Evolutionary conservation across 2,113 vertebrate genomes (phyloP), one percentile per base, ranked within the genome.

Genomic region (Probosciger aterrimus): DNA sequence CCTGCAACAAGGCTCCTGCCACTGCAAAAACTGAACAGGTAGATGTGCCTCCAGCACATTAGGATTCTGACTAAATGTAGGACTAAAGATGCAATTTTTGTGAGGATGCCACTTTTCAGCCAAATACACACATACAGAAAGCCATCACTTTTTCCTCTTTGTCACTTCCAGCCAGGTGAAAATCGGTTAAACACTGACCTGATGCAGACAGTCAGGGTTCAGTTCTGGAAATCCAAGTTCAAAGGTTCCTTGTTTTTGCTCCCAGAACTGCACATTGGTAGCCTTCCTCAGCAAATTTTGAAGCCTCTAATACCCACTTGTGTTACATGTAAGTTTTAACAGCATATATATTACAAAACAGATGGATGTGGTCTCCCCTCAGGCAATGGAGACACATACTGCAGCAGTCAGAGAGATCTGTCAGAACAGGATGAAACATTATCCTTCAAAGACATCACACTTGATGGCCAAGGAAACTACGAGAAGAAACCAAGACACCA

Each of bases 371-470:
- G 14, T 71, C 43, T 95, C 63, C 46, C 41, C 75, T 70, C 31
- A 81, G 63, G 30, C 53, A 87, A 16, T 3, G 2, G 7, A 71
- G 19, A 50, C 55, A 37, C 0, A 0, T 25, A 68, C 4, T 59
- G 18, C 4, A 3, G 79, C 46, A 81, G 50, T 35, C 33, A 64
- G 59, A 41, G 59, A 41, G 59, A 68, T 52, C 24, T 37, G 28
- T n/a, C 50, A 75, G 75, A 68, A 88, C 20, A 75, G 50, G n/a
- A 53, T 44, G 46, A 67, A 77, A 47, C 20, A 19, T 14, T 13
- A 1, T 23, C 35, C n/a, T 77, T 82, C 64, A 59, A 47, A 85
- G 47, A n/a, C 59, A 60, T 7, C 68, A 80, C 31, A 64, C 43
- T 27, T 78, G 37, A 6, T 16, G 13, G 64, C 35, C 39, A 50